Evolutionary conservation across 2,888 invertebrate species (phyloP).

Genomic region (Hyposoter dolosus): DNA sequence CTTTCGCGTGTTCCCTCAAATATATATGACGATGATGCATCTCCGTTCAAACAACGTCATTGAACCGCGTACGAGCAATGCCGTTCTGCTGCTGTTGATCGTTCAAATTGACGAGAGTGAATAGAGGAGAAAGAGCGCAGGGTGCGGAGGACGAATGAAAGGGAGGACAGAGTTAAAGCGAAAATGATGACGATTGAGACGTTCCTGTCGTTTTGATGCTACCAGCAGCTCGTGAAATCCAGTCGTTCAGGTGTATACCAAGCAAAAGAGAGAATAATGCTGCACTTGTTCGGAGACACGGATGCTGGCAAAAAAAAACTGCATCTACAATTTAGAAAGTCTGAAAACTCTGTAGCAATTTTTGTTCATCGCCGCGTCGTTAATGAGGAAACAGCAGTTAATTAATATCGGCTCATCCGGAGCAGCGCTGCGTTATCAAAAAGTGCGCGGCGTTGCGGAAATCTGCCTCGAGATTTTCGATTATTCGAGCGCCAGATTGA

Average conservation of each 20-base stretch:
- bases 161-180: slow-evolving; percentile 6
- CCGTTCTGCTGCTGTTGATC: slow-evolving; percentile 44
- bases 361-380: neutral
- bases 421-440: neutral
- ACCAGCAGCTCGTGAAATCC: slow-evolving; percentile 44
- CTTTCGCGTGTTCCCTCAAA: neutral
- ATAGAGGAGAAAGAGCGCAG: neutral
- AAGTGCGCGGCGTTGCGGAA: neutral
- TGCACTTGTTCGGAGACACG: neutral
- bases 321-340: neutral
- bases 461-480: no score
- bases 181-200: slow-evolving; percentile 37
- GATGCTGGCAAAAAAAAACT: neutral
- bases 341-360: neutral
- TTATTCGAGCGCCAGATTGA: no score
- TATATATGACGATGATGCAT: slow-evolving; percentile 30
- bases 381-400: neutral
- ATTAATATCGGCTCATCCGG: neutral
- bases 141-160: neutral
- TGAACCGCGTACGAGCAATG: slow-evolving; percentile 51
- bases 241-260: slow-evolving; percentile 51
- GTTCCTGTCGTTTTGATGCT: neutral
- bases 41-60: slow-evolving; percentile 33
- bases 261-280: slow-evolving; percentile 12
- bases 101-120: slow-evolving; percentile 54